These are phyloP conservation scores for Epinephelus fuscoguttatus DNA, from an alignment of 2,113 vertebrate genomes.

Conservation along the genomic window DNA sequence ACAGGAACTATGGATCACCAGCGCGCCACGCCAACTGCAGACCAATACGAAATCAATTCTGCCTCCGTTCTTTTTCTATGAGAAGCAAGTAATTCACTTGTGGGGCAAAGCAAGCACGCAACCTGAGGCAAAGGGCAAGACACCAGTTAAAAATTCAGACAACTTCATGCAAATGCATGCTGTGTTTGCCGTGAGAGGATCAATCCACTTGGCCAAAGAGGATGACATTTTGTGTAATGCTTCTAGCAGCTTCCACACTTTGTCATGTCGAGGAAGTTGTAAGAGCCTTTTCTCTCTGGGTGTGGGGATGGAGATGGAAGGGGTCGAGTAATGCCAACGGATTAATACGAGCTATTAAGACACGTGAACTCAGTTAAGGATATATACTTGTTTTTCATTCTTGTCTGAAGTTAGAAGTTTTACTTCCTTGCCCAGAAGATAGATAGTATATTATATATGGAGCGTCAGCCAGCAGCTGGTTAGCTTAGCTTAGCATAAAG, in stretches of 20 bases:
- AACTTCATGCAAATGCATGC: conserved; percentile 41
- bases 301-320: neutral
- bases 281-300: neutral
- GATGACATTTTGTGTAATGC: conserved; percentile 24
- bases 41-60: conserved; percentile 45
- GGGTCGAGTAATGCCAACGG: neutral
- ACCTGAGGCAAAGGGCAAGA: conserved; percentile 22
- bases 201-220: conserved; percentile 28
- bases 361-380: neutral
- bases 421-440: neutral
- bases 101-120: conserved; percentile 20
- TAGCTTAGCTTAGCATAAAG: too few relatives aligned
- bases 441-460: too few relatives aligned
- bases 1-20: conserved; percentile 24
- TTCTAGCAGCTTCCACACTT: conserved; percentile 14
- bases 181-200: conserved; percentile 29
- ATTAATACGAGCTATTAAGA: neutral
- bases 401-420: neutral
- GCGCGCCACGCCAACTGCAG: conserved; percentile 10
- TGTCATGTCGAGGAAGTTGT: neutral
- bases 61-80: neutral
- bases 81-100: conserved; percentile 37
- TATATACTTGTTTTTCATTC: neutral
- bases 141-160: conserved; percentile 14
- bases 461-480: too few relatives aligned